Evolutionary conservation across 1,140 invertebrate genomes (phyloP).

Genomic region (Antheraea pernyi): DNA sequence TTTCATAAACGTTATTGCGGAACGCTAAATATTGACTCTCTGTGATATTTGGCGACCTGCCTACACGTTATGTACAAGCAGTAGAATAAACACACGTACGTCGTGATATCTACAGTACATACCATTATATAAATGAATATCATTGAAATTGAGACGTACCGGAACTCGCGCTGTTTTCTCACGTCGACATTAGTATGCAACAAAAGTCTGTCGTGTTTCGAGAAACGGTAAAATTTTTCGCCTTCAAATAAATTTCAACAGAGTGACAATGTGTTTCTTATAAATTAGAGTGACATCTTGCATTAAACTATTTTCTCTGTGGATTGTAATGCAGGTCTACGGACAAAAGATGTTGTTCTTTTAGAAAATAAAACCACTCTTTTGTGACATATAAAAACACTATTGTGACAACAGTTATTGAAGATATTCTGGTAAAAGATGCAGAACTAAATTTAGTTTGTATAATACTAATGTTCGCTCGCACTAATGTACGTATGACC

Average conservation of each 20-base stretch:
- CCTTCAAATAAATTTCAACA: neutral
- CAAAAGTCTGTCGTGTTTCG: neutral
- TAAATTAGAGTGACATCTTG: neutral
- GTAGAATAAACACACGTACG: conserved; percentile 2
- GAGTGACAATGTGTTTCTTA: neutral
- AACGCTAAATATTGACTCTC: conserved; percentile 1
- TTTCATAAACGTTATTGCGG: neutral
- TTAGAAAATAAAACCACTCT: too few relatives aligned
- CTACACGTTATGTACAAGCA: neutral
- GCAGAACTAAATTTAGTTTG: too few relatives aligned
- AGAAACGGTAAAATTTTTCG: neutral
- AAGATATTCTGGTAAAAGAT: too few relatives aligned
- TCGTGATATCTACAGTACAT: neutral
- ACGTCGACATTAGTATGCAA: neutral
- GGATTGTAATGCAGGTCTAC: neutral
- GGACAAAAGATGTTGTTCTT: neutral
- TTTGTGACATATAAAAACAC: too few relatives aligned
- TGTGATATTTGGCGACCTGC: conserved; percentile 1
- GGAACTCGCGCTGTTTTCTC: neutral
- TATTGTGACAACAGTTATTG: too few relatives aligned
- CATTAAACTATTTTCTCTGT: neutral
- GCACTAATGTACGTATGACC: too few relatives aligned
- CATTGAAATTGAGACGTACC: neutral
- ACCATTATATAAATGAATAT: neutral
- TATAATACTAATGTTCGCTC: too few relatives aligned